Percentiles rank a stretch among this genome's conserved stretches.
Evolutionary conservation across 2,888 invertebrate genomes (phyloP).

Genomic region (Mythimna loreyi): DNA sequence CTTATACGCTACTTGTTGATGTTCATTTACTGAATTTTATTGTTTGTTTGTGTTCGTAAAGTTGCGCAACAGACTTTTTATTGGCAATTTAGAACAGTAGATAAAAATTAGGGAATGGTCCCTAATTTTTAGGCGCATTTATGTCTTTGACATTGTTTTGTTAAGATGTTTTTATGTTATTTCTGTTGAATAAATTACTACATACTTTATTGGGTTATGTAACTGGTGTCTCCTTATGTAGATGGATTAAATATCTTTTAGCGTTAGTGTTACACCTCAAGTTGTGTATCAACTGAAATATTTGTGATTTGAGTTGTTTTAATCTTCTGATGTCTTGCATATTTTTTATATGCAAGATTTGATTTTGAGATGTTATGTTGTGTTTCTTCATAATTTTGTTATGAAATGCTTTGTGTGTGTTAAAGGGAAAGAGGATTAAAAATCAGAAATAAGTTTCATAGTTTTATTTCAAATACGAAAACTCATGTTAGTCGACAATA

Average conservation of each 20-base stretch:
- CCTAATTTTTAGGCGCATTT: not conserved
- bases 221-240: not conserved
- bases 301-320: not conserved
- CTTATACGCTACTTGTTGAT: conserved; percentile 37
- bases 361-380: not conserved
- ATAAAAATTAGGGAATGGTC: not conserved
- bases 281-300: not conserved
- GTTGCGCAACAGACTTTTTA: not conserved
- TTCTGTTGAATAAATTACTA: not conserved
- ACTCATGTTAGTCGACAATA: conserved; percentile 77
- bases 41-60: conserved; percentile 30
- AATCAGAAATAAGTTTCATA: conserved; percentile 60
- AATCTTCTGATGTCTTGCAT: conserved; percentile 2
- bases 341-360: not conserved
- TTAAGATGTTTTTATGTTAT: not conserved
- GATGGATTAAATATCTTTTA: not conserved
- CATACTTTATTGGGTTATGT: not conserved
- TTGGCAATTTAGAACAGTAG: not conserved
- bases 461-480: conserved; percentile 81
- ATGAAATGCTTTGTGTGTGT: not conserved
- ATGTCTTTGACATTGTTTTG: not conserved
- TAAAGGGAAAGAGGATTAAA: conserved; percentile 29
- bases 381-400: not conserved
- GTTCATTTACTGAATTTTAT: conserved; percentile 16
- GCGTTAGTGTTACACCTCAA: not conserved